These are phyloP conservation scores for Pardosa pseudoannulata DNA, from an alignment of 2,888 invertebrate species.

Conservation along the genomic window DNA sequence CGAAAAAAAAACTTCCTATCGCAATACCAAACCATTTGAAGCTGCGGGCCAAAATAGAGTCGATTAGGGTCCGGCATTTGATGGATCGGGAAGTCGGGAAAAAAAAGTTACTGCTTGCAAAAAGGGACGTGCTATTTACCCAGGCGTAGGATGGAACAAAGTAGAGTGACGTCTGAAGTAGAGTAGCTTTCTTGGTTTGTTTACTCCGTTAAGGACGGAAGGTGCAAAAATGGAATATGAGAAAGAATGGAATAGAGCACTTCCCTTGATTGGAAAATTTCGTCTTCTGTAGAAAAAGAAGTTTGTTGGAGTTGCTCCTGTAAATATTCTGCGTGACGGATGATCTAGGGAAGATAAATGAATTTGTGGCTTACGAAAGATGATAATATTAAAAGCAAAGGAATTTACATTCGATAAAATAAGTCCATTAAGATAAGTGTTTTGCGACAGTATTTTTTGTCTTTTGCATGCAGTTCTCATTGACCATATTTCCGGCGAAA, in stretches of 20 bases:
- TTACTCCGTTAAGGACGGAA: slow-evolving; percentile 33
- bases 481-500: too few species aligned
- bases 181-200: slow-evolving; percentile 47
- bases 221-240: slow-evolving; percentile 47
- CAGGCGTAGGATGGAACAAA: background rate
- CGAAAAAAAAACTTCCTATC: too few species aligned
- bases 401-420: too few species aligned
- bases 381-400: too few species aligned
- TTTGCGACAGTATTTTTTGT: too few species aligned
- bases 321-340: background rate
- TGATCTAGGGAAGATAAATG: background rate
- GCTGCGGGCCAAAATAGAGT: background rate
- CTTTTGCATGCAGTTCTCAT: too few species aligned
- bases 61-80: background rate
- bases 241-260: slow-evolving; percentile 50
- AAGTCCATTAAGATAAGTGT: too few species aligned
- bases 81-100: background rate
- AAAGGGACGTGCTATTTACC: slow-evolving; percentile 30
- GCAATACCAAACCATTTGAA: background rate
- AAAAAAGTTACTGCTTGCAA: slow-evolving; percentile 2
- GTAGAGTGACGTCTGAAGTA: slow-evolving; percentile 8
- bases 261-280: slow-evolving; percentile 41
- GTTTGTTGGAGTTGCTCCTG: background rate
- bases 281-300: background rate
- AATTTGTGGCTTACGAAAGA: background rate